Evolutionary conservation across 2,888 invertebrate genomes (phyloP).

Genomic region (Acanthosepion pharaonis): DNA sequence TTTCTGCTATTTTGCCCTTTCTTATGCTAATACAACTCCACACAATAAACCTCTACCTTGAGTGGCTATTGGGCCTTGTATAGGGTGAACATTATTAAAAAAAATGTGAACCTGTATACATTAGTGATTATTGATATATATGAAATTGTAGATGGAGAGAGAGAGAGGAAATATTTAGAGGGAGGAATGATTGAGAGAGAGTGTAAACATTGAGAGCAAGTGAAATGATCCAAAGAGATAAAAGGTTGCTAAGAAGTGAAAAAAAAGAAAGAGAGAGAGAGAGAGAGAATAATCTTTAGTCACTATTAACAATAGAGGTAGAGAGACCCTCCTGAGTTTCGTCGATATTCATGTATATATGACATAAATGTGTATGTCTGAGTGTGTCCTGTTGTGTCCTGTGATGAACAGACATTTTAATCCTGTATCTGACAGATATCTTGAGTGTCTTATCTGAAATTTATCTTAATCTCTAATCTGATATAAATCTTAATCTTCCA

Average conservation of each 20-base stretch:
- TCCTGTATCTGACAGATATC: background rate
- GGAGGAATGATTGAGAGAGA: background rate
- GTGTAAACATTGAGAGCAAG: no score
- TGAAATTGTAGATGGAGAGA: no score
- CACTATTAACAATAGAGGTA: background rate
- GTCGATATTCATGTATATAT: background rate
- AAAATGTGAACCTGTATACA: no score
- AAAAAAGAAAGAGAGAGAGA: background rate
- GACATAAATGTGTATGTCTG: background rate
- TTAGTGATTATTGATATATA: no score
- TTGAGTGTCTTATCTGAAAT: background rate
- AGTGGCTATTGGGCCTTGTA: no score
- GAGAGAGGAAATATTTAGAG: background rate
- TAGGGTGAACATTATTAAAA: no score
- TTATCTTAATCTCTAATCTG: background rate
- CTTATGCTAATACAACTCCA: no score
- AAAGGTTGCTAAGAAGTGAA: background rate
- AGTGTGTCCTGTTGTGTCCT: background rate
- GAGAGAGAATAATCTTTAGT: background rate
- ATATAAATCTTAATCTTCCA: conserved; percentile 6
- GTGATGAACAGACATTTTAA: conserved; percentile 8
- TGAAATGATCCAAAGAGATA: background rate
- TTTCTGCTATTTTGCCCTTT: no score
- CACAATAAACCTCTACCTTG: no score
- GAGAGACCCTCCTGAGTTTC: background rate